Evolutionary conservation across 92 coral and sea anemone species (phyloP).

Genomic region (Blastomussa wellsi): DNA sequence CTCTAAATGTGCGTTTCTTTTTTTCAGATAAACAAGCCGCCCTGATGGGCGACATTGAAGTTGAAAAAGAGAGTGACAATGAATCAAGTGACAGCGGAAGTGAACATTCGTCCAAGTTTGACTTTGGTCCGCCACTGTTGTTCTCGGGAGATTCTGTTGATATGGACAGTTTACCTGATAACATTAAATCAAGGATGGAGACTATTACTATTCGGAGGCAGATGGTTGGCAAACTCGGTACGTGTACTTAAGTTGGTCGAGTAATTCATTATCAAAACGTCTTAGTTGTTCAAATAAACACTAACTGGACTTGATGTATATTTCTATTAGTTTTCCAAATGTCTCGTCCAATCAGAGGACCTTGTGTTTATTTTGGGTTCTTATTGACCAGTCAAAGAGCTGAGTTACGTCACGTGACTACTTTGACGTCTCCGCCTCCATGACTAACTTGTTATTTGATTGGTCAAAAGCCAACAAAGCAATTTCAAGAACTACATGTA

Average conservation of each 20-base stretch:
- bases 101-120: constrained; percentile 71
- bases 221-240: constrained; percentile 96
- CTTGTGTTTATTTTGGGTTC: too few relatives aligned
- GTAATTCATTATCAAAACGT: too few relatives aligned
- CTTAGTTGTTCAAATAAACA: too few relatives aligned
- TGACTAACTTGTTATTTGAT: too few relatives aligned
- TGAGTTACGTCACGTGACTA: too few relatives aligned
- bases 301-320: neutral
- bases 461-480: too few relatives aligned
- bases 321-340: neutral
- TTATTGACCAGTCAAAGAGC: too few relatives aligned
- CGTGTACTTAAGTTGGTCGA: too few relatives aligned
- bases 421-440: too few relatives aligned
- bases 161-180: constrained; percentile 83
- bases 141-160: constrained; percentile 90
- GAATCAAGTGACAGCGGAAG: constrained; percentile 46
- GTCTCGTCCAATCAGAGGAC: neutral
- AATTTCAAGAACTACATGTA: too few relatives aligned
- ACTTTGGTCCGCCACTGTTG: constrained; percentile 85
- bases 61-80: constrained; percentile 47
- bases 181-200: constrained; percentile 74
- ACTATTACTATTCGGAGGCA: constrained; percentile 86
- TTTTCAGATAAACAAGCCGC: constrained; percentile 14
- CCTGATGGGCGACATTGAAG: constrained; percentile 30
- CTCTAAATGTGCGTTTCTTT: neutral